phyloP scores from a whole-genome alignment of 2,797 vertebrate genomes.

The Emydoidea blandingii region DNA sequence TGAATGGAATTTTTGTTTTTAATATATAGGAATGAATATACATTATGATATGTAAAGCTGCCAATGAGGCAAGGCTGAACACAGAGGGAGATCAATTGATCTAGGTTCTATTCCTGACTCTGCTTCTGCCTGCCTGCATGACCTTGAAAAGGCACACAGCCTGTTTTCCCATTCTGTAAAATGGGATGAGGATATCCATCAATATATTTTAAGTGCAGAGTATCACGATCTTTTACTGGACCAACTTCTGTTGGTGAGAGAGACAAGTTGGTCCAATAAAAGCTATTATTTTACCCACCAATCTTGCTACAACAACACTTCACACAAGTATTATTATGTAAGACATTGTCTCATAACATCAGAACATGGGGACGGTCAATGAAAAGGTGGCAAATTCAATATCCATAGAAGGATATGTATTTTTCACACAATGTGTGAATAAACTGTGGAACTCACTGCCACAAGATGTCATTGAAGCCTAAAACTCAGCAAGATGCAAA shows the following conservation, averaged over 20 bases:
- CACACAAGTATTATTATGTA: not conserved
- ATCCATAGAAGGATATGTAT: not conserved
- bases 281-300: not conserved
- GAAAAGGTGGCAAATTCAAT: not conserved
- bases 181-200: not conserved
- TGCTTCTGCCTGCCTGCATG: not conserved
- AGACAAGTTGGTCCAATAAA: too few species aligned
- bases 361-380: not conserved
- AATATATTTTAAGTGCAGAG: too few species aligned
- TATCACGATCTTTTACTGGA: too few species aligned
- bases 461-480: not conserved
- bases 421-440: not conserved
- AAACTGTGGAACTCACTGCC: not conserved
- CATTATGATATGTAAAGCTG: rapidly evolving
- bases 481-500: not conserved
- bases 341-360: not conserved
- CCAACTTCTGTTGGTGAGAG: too few species aligned
- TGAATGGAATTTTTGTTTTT: not conserved
- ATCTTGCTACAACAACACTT: not conserved
- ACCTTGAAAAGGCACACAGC: not conserved
- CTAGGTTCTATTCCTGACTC: not conserved
- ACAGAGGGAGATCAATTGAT: not conserved
- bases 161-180: not conserved
- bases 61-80: not conserved
- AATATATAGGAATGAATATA: not conserved